Percentiles rank a stretch among this genome's conserved stretches.
Conservation (phyloP, 2,888 invertebrate species). For the Lordiphosa fenestrarum region DNA sequence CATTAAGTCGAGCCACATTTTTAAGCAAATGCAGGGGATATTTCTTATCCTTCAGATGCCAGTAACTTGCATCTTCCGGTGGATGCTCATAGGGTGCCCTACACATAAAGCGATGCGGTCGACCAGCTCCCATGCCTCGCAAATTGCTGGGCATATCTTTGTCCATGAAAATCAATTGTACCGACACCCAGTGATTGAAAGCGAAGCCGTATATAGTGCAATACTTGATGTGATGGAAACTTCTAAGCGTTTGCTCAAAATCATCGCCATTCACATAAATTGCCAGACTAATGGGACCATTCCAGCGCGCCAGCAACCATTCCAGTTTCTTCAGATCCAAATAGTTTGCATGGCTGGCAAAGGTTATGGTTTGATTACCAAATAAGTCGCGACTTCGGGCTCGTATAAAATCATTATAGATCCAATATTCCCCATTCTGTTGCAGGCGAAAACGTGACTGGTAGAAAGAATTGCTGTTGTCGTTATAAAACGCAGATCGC, state of each 20-base stretch:
- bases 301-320: constrained; percentile 33
- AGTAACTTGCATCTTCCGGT: background rate
- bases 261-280: constrained; percentile 25
- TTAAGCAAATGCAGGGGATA: constrained; percentile 37
- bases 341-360: constrained; percentile 37
- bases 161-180: constrained; percentile 36
- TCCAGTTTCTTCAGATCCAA: constrained; percentile 29
- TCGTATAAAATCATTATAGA: constrained; percentile 31
- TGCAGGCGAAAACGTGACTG: constrained; percentile 22
- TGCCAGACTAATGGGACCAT: constrained; percentile 38
- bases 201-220: constrained; percentile 9
- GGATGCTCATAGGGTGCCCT: background rate
- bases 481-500: background rate
- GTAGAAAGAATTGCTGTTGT: background rate
- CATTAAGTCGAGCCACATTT: constrained; percentile 45
- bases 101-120: background rate
- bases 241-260: constrained; percentile 9
- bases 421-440: constrained; percentile 47
- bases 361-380: constrained; percentile 31
- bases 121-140: background rate
- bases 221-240: constrained; percentile 26
- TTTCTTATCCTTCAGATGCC: background rate
- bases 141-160: constrained; percentile 13
- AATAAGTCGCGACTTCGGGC: background rate
- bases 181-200: constrained; percentile 31